A percentile compares a stretch with the other conserved stretches of the same genome.
phyloP scores from a whole-genome alignment of 2,888 invertebrate species.

The Drosophila mercatorum region DNA sequence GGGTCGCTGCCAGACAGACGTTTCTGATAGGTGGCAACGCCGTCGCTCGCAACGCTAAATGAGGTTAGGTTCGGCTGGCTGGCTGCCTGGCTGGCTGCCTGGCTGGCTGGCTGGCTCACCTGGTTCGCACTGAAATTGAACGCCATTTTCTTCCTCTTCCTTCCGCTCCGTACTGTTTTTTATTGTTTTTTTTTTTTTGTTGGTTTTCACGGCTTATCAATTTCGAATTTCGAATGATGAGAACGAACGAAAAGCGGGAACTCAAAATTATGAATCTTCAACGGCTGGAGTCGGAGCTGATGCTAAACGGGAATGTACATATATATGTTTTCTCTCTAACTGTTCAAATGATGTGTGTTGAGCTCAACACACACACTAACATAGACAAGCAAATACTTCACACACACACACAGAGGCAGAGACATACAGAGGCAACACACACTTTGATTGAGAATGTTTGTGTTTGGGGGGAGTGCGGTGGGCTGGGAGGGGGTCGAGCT shows the following conservation, averaged over 20 bases:
- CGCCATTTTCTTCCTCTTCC: conserved; percentile 70
- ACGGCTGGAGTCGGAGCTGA: not conserved
- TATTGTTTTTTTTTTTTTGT: too few relatives aligned
- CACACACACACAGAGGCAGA: not conserved
- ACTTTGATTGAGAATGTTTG: not conserved
- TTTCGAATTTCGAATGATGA: conserved; percentile 14
- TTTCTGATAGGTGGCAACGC: conserved; percentile 20
- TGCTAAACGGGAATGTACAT: conserved; percentile 6
- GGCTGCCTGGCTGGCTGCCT: too few relatives aligned
- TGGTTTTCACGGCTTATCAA: too few relatives aligned
- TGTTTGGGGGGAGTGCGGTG: not conserved
- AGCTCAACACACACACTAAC: not conserved
- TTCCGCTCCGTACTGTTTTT: not conserved
- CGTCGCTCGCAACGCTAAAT: not conserved
- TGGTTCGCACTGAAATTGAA: conserved; percentile 84
- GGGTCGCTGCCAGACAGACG: conserved; percentile 19
- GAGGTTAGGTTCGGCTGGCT: not conserved
- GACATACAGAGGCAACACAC: conserved; percentile 15
- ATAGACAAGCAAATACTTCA: not conserved
- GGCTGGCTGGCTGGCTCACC: conserved; percentile 65
- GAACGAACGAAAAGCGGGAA: too few relatives aligned
- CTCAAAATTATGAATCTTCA: not conserved
- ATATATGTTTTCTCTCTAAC: not conserved
- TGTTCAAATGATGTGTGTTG: not conserved
- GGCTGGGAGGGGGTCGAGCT: not conserved